These are phyloP conservation scores for Drosophila subobscura DNA, from an alignment of 1,140 invertebrate genomes.

Conservation along the genomic window DNA sequence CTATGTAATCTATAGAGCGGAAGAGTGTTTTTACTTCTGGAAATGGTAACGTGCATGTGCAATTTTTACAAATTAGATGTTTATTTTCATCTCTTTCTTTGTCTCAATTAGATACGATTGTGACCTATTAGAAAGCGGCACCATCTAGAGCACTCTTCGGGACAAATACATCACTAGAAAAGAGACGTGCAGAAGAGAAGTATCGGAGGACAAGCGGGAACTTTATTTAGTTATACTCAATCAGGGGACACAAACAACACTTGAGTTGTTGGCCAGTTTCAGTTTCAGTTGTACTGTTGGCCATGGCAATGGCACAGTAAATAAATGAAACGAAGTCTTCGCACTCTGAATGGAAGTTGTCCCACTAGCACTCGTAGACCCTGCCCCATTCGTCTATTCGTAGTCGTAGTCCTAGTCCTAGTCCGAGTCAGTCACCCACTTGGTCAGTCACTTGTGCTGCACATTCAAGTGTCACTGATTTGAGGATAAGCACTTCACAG, in stretches of 20 bases:
- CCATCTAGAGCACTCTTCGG: slow-evolving; percentile 2
- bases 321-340: slow-evolving; percentile 67
- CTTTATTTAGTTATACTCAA: slow-evolving; percentile 77
- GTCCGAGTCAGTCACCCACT: slow-evolving; percentile 55
- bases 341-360: slow-evolving; percentile 54
- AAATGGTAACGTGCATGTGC: background rate
- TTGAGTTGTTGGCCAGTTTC: slow-evolving; percentile 64
- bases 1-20: background rate
- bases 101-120: slow-evolving; percentile 8
- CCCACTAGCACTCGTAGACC: background rate
- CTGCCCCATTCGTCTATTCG: slow-evolving; percentile 2
- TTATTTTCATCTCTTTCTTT: no score
- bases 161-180: slow-evolving; percentile 14
- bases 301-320: slow-evolving; percentile 61
- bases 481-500: slow-evolving; percentile 81
- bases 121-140: background rate
- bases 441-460: slow-evolving; percentile 81
- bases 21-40: background rate
- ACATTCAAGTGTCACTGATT: slow-evolving; percentile 82
- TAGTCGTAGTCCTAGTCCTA: slow-evolving; percentile 25
- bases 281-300: slow-evolving; percentile 41
- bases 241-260: slow-evolving; percentile 71
- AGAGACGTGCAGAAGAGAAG: no score
- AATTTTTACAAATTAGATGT: no score
- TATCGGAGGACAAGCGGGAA: background rate